A percentile compares a stretch with the other conserved stretches of the same genome.
phyloP scores from a whole-genome alignment of 2,113 vertebrate species.

The Pelecanoides urinatrix region DNA sequence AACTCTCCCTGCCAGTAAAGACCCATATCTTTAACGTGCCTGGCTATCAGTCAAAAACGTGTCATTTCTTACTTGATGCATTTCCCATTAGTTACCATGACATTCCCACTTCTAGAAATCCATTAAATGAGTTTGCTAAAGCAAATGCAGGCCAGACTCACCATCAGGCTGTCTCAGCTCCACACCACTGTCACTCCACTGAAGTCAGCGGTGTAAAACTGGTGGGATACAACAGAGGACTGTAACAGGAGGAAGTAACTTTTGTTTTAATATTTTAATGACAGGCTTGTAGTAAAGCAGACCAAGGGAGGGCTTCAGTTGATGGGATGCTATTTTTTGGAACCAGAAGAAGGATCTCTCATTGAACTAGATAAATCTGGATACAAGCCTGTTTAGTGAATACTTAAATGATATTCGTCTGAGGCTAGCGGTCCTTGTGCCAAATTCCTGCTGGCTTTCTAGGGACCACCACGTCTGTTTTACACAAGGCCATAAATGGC shows the following conservation, averaged over 20 bases:
- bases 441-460: background rate
- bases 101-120: background rate
- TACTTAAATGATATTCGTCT: background rate
- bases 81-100: conserved; percentile 30
- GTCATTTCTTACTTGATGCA: conserved; percentile 17
- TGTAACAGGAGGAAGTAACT: background rate
- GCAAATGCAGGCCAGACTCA: background rate
- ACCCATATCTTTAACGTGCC: background rate
- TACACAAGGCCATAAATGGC: background rate
- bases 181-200: background rate
- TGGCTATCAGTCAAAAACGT: conserved; percentile 28
- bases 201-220: background rate
- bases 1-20: background rate
- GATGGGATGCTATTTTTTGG: background rate
- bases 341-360: background rate
- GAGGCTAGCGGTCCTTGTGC: background rate
- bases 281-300: background rate
- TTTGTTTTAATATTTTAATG: background rate
- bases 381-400: background rate
- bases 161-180: background rate
- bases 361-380: background rate
- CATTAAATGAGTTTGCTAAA: background rate
- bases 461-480: background rate
- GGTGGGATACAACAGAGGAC: background rate
- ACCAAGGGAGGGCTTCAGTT: background rate